Conservation (phyloP, 2,888 invertebrate species). For the Leucoma salicis region DNA sequence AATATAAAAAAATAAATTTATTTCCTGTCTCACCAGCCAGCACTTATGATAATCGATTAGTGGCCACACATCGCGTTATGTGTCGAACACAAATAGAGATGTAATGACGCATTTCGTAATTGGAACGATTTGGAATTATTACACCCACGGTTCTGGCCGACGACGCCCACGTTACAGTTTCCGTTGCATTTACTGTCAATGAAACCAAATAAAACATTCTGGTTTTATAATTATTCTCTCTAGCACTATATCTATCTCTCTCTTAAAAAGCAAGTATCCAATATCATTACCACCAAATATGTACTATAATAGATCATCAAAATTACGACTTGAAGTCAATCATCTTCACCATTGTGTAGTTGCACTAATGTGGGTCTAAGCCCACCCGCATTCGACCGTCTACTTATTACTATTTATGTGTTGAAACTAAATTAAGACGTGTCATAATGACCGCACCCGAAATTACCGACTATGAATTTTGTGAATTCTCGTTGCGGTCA, state of each 20-base stretch:
- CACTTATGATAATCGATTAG: conserved; percentile 36
- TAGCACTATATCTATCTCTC: background rate
- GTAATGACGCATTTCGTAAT: conserved; percentile 39
- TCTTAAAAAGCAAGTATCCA: background rate
- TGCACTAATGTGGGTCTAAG: conserved; percentile 27
- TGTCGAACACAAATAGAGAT: conserved; percentile 35
- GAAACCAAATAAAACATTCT: background rate
- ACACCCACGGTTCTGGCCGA: conserved; percentile 9
- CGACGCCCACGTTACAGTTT: conserved; percentile 9
- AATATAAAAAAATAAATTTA: conserved; percentile 22
- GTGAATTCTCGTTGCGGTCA: conserved; percentile 36
- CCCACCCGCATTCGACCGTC: conserved; percentile 66
- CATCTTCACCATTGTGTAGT: conserved; percentile 25
- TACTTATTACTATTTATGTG: conserved; percentile 71
- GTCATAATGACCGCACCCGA: conserved; percentile 73
- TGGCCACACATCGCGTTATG: conserved; percentile 40
- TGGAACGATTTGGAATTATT: conserved; percentile 31
- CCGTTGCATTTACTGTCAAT: conserved; percentile 5
- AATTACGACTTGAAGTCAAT: conserved; percentile 27
- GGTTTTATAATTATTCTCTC: background rate
- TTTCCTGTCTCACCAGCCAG: conserved; percentile 34
- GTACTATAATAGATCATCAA: conserved; percentile 15
- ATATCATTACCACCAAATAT: conserved; percentile 12
- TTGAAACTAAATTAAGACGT: conserved; percentile 77
- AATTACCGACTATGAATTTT: conserved; percentile 51